Evolutionary conservation across 1,140 invertebrate species (phyloP).

Genomic region (Lithobius niger): DNA sequence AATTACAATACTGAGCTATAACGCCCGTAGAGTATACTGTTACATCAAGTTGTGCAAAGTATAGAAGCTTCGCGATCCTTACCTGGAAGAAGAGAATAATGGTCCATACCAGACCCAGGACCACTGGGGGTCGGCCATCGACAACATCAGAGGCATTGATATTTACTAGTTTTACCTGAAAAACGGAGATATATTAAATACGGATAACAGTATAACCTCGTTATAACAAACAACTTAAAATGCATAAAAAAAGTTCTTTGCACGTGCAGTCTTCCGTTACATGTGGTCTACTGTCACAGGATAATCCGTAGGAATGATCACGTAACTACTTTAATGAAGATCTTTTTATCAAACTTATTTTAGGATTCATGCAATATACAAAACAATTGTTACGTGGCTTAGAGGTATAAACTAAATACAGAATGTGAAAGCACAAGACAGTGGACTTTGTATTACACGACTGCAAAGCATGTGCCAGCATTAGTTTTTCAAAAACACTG

Average conservation of each 20-base stretch:
- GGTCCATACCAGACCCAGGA: conserved; percentile 96
- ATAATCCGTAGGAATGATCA: too few relatives aligned
- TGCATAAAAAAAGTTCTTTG: conserved; percentile 9
- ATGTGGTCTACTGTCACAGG: too few relatives aligned
- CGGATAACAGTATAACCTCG: background rate
- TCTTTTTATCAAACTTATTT: too few relatives aligned
- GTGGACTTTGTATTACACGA: too few relatives aligned
- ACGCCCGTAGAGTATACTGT: background rate
- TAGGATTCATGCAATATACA: too few relatives aligned
- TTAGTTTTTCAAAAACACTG: too few relatives aligned
- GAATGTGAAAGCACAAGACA: too few relatives aligned
- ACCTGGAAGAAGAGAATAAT: conserved; percentile 99
- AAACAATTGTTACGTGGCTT: too few relatives aligned
- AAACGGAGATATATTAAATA: conserved; percentile 8
- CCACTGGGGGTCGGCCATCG: conserved; percentile 92
- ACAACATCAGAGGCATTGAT: conserved; percentile 97
- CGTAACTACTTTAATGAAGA: too few relatives aligned
- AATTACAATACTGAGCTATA: background rate
- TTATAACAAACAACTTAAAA: conserved; percentile 6
- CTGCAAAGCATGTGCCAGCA: too few relatives aligned
- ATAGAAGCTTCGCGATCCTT: conserved; percentile 18
- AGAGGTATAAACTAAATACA: too few relatives aligned
- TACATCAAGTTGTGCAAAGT: background rate
- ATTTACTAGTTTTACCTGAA: conserved; percentile 91
- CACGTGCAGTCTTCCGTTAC: too few relatives aligned